Evolutionary conservation across 2,888 invertebrate species (phyloP), one percentile per base, ranked within the genome.

Genomic region (Ischnus inquisitorius): DNA sequence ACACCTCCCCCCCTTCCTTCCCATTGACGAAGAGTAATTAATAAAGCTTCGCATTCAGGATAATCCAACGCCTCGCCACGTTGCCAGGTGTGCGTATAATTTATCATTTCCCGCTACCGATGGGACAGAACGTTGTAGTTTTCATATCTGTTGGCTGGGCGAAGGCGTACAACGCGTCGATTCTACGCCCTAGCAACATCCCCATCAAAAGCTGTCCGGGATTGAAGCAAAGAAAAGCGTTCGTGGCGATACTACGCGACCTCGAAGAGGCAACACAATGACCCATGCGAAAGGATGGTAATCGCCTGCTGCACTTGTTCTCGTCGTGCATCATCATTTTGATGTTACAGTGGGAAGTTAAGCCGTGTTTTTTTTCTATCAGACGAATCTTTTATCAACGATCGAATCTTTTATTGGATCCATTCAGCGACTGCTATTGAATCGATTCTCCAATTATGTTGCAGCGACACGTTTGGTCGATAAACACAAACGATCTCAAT

Each of bases 31-130:
- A 77, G 82, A 83, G 87, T 89, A 89, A 89, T 89, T 89, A 89
- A 89, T 88, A 89, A 89, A 87, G 72, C 65, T 74, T 60, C 67
- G 68, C 69, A 57, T 75, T 65, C 67, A 60, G 51, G 65, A 75
- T 76, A 72, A 79, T 83, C 68, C 69, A 74, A 72, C 22, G 88
- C 85, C 86, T 87, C 87, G 87, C 88, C 86, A 88, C 82, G 88
- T 89, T 87, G 88, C 87, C 89, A 89, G 89, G 86, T 89, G 89
- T 88, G 82, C 88, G 88, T 86, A 88, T 79, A 89, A 89, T 89
- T 90, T 89, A 89, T 90, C 90, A 88, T 85, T 79, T n/a, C 54
- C 39, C 68, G 69, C 46, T 12, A 54, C 71, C 74, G 76, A 82
- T 48, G 34, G 28, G 14, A 41, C 46, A 62, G 25, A 43, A 60